A percentile compares a stretch with the other conserved stretches of the same genome.
Conservation (phyloP, 2,113 vertebrate genomes). For the Atractosteus spatula region DNA sequence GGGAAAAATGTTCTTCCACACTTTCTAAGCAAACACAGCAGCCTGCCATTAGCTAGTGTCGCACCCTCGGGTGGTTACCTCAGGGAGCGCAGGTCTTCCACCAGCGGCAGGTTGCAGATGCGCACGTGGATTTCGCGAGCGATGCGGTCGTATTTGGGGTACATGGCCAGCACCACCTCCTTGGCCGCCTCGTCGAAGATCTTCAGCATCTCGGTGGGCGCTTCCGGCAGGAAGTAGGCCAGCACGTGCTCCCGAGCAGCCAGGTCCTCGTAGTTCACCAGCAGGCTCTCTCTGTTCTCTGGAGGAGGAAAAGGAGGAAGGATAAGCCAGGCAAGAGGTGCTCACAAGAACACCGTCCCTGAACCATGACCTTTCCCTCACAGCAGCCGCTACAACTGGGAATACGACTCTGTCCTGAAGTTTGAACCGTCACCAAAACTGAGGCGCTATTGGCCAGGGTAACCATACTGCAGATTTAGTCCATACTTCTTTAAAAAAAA, state of each 20-base stretch:
- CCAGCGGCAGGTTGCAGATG: constrained; percentile 90
- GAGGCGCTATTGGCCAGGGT: too few species aligned
- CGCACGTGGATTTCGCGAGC: constrained; percentile 89
- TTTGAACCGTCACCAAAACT: too few species aligned
- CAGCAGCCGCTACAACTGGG: too few species aligned
- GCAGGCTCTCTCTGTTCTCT: constrained; percentile 95
- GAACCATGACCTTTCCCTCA: too few species aligned
- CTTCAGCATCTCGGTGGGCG: constrained; percentile 91
- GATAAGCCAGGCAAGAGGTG: too few species aligned
- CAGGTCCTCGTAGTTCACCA: constrained; percentile 93
- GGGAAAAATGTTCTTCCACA: too few species aligned
- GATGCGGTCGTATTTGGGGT: constrained; percentile 93
- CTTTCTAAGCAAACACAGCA: too few species aligned
- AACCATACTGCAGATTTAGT: too few species aligned
- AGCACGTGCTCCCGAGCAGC: constrained; percentile 91
- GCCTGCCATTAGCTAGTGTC: not conserved
- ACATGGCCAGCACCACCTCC: constrained; percentile 95
- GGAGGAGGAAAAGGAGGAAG: not conserved
- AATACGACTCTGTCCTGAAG: too few species aligned
- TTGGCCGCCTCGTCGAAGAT: constrained; percentile 94
- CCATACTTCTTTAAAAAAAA: too few species aligned
- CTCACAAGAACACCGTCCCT: too few species aligned
- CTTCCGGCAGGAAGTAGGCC: constrained; percentile 94
- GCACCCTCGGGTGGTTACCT: constrained; percentile 56
- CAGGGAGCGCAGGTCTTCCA: constrained; percentile 91